Base-by-base conservation (phyloP, 2,888 invertebrate genomes). In the Nemotelus nigrinus region DNA sequence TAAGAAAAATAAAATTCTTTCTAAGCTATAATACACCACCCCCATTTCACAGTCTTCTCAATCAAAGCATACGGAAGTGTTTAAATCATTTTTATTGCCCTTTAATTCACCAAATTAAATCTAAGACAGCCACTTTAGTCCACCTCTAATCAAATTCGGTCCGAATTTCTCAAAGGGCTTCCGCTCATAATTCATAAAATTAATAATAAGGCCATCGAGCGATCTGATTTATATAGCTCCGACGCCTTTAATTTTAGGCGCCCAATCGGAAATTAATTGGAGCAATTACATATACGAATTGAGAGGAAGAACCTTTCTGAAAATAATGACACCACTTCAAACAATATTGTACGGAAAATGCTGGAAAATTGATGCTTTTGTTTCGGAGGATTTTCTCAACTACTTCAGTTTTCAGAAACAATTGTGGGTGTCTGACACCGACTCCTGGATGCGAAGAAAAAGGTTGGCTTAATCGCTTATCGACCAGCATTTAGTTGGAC, bases 81-180 rank as follows among this genome's bases (percentile, higher is more conserved):
- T 63, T 74, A 74, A 74, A 74, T 74, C 74, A 74, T 74, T 74
- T 74, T 74, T 74, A 74, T 74, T 41, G 74, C 63, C 63, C 6
- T 60, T 3, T 8, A 50, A 48, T 10, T n/a, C 10, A 6, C 58
- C 44, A 74, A 74, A 60, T 74, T 60, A 74, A 60, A 60, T 10
- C 39, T 4, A 39, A 58, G 60, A 47, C 39, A 41, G 60, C 48
- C 72, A 60, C 25, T 60, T 47, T 47, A 10, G 25, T 5, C 45
- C 8, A 4, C 43, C 48, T 48, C 7, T 74, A 39, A 74, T 74
- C 57, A 7, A 48, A 47, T 48, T 48, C 74, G 60, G 74, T 5
- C 58, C n/a, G 39, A 60, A 10, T n/a, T 8, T 10, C 7, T 63
- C 63, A 74, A 74, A 60, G 41, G 63, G 74, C 60, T 74, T 60